phyloP scores from a whole-genome alignment of 92 coral and sea anemone species.

The Phenganax subtilis region DNA sequence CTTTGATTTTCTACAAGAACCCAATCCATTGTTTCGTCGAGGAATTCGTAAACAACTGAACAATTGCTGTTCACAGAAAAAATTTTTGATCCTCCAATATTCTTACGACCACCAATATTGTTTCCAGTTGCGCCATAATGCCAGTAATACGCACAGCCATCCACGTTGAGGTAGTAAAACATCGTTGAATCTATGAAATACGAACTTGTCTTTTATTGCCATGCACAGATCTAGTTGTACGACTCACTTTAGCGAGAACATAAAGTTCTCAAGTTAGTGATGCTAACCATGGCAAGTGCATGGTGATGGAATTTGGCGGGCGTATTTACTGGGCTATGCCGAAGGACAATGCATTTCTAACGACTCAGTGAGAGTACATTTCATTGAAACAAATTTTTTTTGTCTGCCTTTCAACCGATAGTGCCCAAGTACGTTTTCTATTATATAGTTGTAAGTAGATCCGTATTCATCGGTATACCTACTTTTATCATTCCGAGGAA shows the following conservation, averaged over 20 bases:
- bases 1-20: background rate
- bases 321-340: too few species aligned
- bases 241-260: background rate
- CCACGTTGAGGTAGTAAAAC: constrained; percentile 53
- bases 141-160: constrained; percentile 37
- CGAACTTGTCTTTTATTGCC: background rate
- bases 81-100: constrained; percentile 61
- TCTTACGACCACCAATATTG: constrained; percentile 49
- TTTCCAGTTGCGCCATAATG: constrained; percentile 33
- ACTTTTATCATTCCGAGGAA: background rate
- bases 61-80: constrained; percentile 8
- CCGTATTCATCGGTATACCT: background rate
- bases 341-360: too few species aligned
- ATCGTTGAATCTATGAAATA: background rate
- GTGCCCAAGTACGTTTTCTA: too few species aligned
- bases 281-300: too few species aligned
- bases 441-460: background rate
- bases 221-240: background rate
- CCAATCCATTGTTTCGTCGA: background rate
- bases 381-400: too few species aligned
- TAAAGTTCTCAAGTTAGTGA: background rate
- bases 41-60: background rate
- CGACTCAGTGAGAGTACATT: too few species aligned
- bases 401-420: too few species aligned
- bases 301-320: too few species aligned